Percentiles rank a stretch among this genome's conserved stretches.
Conservation (phyloP, 2,113 vertebrate genomes). For the Nematolebias whitei region DNA sequence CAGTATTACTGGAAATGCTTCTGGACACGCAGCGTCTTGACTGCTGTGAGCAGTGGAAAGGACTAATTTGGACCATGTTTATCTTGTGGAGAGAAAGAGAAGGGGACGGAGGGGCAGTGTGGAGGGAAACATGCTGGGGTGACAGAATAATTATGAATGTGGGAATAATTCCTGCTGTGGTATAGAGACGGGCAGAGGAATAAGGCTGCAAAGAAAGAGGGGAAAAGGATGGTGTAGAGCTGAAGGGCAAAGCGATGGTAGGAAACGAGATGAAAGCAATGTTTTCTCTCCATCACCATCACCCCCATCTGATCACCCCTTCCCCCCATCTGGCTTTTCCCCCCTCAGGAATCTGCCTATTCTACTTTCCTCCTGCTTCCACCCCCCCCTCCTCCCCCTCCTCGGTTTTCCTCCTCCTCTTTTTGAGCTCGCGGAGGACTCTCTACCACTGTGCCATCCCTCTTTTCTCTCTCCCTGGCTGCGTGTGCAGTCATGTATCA, state of each 20-base stretch:
- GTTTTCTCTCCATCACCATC: constrained; percentile 27
- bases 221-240: constrained; percentile 19
- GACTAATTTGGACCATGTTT: constrained; percentile 67
- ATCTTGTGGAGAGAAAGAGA: constrained; percentile 20
- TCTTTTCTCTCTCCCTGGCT: constrained; percentile 9
- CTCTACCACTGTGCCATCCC: constrained; percentile 58
- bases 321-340: constrained; percentile 66
- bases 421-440: constrained; percentile 55
- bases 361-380: constrained; percentile 43
- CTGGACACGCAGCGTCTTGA: constrained; percentile 55
- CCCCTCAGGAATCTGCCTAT: constrained; percentile 71
- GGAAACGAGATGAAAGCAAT: constrained; percentile 44
- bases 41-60: constrained; percentile 51
- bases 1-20: constrained; percentile 68
- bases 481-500: constrained; percentile 68
- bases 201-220: constrained; percentile 16
- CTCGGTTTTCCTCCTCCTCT: constrained; percentile 26
- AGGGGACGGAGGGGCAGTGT: background rate
- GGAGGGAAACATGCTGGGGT: constrained; percentile 15
- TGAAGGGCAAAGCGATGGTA: constrained; percentile 29
- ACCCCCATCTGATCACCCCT: constrained; percentile 45
- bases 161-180: constrained; percentile 53
- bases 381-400: constrained; percentile 20
- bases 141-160: constrained; percentile 57
- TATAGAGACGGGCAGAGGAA: constrained; percentile 26